Conservation (phyloP, 2,113 vertebrate species). For the Diadophis punctatus region DNA sequence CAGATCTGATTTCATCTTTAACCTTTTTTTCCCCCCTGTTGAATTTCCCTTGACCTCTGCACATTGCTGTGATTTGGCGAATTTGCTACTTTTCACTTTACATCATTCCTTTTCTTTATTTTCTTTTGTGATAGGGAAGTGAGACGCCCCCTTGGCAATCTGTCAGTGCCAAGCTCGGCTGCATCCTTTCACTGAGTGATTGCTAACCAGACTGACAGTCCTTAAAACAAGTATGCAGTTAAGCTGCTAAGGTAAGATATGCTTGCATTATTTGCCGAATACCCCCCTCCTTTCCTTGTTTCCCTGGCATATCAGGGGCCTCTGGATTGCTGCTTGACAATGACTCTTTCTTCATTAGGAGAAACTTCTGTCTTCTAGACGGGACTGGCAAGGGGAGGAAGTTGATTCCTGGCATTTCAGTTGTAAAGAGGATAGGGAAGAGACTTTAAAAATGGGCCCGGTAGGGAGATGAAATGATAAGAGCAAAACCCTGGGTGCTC, state of each 20-base stretch:
- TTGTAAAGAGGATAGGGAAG: background rate
- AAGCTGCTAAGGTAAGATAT: constrained; percentile 91
- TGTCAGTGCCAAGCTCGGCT: constrained; percentile 67
- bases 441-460: background rate
- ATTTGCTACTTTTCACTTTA: constrained; percentile 88
- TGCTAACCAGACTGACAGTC: constrained; percentile 80
- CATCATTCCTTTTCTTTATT: constrained; percentile 75
- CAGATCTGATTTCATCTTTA: constrained; percentile 97
- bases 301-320: background rate
- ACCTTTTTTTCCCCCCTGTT: constrained; percentile 77
- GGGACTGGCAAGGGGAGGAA: too few species aligned
- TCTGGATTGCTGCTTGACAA: background rate
- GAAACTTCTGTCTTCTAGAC: background rate
- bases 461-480: background rate
- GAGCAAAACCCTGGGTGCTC: background rate
- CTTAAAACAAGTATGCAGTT: constrained; percentile 95
- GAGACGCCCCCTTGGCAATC: constrained; percentile 68
- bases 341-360: background rate
- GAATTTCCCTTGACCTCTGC: constrained; percentile 96
- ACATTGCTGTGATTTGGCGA: constrained; percentile 79
- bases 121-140: constrained; percentile 72
- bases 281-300: background rate
- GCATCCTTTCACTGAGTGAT: constrained; percentile 70
- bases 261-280: constrained; percentile 38
- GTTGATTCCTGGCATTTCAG: background rate